Conservation (phyloP, 2,113 vertebrate species). For the Cottus gobio region DNA sequence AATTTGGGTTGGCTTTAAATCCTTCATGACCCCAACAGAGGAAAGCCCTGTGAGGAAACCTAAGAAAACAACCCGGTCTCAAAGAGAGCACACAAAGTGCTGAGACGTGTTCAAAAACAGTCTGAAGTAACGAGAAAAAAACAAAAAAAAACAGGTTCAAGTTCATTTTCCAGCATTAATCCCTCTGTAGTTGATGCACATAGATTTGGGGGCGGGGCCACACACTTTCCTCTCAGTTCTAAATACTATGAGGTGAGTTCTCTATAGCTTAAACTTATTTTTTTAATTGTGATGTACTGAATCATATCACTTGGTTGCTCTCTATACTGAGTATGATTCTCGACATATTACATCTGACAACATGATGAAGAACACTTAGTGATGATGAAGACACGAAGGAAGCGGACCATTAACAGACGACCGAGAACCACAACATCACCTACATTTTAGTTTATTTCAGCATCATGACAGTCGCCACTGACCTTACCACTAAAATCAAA, state of each 20-base stretch:
- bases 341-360: not conserved
- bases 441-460: conserved; percentile 70
- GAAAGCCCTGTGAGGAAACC: not conserved
- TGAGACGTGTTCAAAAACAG: too few species aligned
- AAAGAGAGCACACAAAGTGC: too few species aligned
- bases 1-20: not conserved
- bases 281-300: not conserved
- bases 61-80: too few species aligned
- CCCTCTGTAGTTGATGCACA: too few species aligned
- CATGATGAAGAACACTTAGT: too few species aligned
- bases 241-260: too few species aligned
- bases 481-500: conserved; percentile 51
- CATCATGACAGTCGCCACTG: conserved; percentile 48
- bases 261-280: not conserved
- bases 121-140: too few species aligned
- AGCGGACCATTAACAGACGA: not conserved
- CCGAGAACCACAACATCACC: not conserved
- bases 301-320: not conserved
- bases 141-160: too few species aligned
- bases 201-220: too few species aligned
- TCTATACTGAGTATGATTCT: not conserved
- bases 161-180: too few species aligned
- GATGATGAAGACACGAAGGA: not conserved
- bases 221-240: too few species aligned
- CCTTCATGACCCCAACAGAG: not conserved